A percentile compares a stretch with the other conserved stretches of the same genome.
Evolutionary conservation across 1,140 invertebrate species (phyloP).

Genomic region (Drosophila varians): DNA sequence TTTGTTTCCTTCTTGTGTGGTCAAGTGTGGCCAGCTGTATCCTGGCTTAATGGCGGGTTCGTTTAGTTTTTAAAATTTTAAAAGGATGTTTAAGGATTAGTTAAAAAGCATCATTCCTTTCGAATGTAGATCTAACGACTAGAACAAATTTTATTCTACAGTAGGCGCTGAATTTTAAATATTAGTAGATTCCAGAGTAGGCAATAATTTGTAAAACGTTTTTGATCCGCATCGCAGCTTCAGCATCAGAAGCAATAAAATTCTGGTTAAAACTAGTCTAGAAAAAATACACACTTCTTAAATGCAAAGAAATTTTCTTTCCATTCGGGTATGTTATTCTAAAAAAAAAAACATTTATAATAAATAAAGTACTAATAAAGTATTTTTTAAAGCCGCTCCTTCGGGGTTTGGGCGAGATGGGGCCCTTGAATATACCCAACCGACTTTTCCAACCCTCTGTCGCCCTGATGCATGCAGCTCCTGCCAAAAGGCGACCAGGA

Average conservation of each 20-base stretch:
- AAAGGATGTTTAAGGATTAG: too few species aligned
- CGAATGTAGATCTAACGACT: too few species aligned
- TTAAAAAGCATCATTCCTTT: too few species aligned
- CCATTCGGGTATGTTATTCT: slow-evolving; percentile 44
- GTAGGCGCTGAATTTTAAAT: not conserved
- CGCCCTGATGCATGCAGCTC: not conserved
- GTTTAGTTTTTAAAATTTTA: too few species aligned
- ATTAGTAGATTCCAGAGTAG: not conserved
- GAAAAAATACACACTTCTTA: slow-evolving; percentile 4
- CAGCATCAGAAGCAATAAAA: slow-evolving; percentile 3
- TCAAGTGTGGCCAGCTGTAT: not conserved
- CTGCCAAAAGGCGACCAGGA: slow-evolving; percentile 5
- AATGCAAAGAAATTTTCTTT: slow-evolving; percentile 55
- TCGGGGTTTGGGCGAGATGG: not conserved
- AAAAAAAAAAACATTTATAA: not conserved
- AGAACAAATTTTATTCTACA: not conserved
- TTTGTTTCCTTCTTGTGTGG: not conserved
- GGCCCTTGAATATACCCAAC: not conserved
- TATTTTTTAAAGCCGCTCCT: slow-evolving; percentile 33
- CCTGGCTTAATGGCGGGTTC: too few species aligned
- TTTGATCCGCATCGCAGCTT: not conserved
- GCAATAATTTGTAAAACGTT: not conserved
- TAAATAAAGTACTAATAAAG: not conserved
- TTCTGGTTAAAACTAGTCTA: slow-evolving; percentile 13
- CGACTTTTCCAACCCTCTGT: slow-evolving; percentile 14